Evolutionary conservation across 2,113 vertebrate species (phyloP).

Genomic region (Taxidea taxus): DNA sequence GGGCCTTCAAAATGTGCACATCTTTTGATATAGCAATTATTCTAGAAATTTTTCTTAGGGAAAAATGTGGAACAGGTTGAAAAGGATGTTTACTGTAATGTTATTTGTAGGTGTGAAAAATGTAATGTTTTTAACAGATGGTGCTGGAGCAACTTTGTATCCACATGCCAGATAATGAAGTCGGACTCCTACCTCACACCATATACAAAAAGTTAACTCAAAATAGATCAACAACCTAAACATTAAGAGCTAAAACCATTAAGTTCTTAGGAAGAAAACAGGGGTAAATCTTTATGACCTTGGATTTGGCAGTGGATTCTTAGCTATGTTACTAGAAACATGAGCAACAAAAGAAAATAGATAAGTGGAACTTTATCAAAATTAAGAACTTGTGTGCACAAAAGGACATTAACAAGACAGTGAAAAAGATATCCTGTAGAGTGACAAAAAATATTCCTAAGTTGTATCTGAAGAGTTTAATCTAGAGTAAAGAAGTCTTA

Average conservation of each 20-base stretch:
- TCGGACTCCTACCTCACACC: not conserved
- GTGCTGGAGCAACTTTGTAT: not conserved
- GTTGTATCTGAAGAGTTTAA: not conserved
- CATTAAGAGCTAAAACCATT: not conserved
- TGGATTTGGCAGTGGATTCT: not conserved
- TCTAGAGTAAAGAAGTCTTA: not conserved
- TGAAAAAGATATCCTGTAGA: not conserved
- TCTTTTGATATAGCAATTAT: not conserved
- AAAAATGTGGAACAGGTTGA: not conserved
- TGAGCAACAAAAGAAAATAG: conserved; percentile 5
- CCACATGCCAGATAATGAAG: not conserved
- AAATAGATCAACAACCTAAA: not conserved
- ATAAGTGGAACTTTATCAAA: conserved; percentile 7
- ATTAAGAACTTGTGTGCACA: not conserved
- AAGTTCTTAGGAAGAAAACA: not conserved
- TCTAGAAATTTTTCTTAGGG: not conserved
- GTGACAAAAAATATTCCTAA: not conserved
- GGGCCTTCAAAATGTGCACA: not conserved
- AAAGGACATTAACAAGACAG: not conserved
- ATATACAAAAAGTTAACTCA: not conserved
- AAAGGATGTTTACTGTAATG: conserved; percentile 4
- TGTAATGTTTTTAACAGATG: conserved; percentile 8
- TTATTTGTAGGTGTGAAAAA: conserved; percentile 25
- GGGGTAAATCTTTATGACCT: not conserved
- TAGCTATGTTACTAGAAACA: not conserved